Evolutionary conservation across 2,888 invertebrate species (phyloP), one percentile per base, ranked within the genome.

Genomic region (Abrostola triplasia): DNA sequence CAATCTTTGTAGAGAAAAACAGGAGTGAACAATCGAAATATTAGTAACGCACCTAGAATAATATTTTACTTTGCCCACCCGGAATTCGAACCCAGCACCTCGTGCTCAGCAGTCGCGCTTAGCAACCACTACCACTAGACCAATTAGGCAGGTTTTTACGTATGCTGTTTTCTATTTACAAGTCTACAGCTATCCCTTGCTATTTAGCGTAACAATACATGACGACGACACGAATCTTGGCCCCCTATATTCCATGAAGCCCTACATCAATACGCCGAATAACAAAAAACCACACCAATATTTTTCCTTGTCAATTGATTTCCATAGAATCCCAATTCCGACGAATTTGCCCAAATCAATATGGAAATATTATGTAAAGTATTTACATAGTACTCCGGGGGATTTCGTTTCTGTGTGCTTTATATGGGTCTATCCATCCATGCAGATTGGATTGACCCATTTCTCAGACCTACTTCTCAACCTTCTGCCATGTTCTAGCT

Each of bases 331-430:
- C n/a, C 69, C 49, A 57, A 41, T 72, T 58, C 55, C 58, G 41
- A 56, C 44, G 60, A 73, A 61, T 73, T 73, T 72, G 58, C 54
- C 55, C 58, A 65, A 72, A 72, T 72, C 71, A 73, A 72, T 72
- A 73, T 73, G 71, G 65, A 65, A 72, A 72, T 73, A 73, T 73
- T 73, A 73, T 73, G 69, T 73, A 58, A 64, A 72, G 65, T 72
- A 73, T 73, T 72, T 73, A 72, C 71, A 69, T 73, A 69, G 57
- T 51, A 37, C 57, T 51, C 70, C 49, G 40, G 38, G 69, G 69
- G 73, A 69, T 53, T 67, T 35, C 12, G 38, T 42, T 64, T 49
- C 55, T 42, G 40, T 48, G 59, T 51, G 65, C 65, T 69, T 65
- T 73, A 69, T 71, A 55, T 55, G 24, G 44, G 44, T 7, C 11